phyloP scores from a whole-genome alignment of 2,797 vertebrate genomes.

The Masticophis lateralis region DNA sequence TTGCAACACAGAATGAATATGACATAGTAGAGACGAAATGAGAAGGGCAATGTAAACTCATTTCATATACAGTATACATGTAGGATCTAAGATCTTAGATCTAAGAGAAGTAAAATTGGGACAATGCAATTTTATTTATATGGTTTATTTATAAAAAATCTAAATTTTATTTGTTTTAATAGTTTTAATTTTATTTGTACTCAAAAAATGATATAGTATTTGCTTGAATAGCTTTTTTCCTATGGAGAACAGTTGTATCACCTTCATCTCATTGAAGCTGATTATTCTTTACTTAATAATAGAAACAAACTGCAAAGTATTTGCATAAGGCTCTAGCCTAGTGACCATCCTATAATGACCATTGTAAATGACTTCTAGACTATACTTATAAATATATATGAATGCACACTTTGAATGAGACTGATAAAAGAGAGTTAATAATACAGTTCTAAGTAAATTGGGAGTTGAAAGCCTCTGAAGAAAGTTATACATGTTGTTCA shows the following conservation, averaged over 20 bases:
- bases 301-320: background rate
- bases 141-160: background rate
- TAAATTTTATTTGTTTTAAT: background rate
- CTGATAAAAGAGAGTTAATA: background rate
- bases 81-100: background rate
- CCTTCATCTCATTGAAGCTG: background rate
- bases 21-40: background rate
- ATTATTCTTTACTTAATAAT: background rate
- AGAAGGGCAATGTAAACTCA: constrained; percentile 40
- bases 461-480: background rate
- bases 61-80: constrained; percentile 12
- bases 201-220: background rate
- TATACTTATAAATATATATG: background rate
- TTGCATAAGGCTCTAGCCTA: background rate
- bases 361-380: background rate
- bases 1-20: background rate
- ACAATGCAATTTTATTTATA: background rate
- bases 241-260: background rate
- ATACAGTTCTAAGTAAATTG: background rate
- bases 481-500: background rate
- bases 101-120: constrained; percentile 9
- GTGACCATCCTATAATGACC: background rate
- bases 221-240: background rate
- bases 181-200: background rate
- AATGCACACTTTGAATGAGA: background rate